These are phyloP conservation scores for Percina caprodes DNA, from an alignment of 2,113 vertebrate genomes.

Conservation along the genomic window DNA sequence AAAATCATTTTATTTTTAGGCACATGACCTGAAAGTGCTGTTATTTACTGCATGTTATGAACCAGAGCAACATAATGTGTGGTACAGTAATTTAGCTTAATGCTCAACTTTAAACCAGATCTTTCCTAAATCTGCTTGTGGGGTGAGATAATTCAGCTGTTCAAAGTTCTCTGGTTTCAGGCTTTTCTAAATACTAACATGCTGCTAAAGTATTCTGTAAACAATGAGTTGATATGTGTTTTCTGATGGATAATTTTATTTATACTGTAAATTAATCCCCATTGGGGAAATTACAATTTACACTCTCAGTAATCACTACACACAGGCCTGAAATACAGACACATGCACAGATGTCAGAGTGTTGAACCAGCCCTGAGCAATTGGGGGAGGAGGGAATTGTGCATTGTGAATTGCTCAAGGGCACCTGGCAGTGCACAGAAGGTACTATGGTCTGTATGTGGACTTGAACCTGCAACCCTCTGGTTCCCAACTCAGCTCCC, in stretches of 20 bases:
- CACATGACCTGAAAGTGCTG: conserved; percentile 9
- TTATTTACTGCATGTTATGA: conserved; percentile 40
- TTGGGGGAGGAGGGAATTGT: no score
- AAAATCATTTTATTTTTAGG: conserved; percentile 52
- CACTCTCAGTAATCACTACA: no score
- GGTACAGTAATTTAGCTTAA: not conserved
- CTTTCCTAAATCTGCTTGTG: not conserved
- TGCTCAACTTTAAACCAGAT: not conserved
- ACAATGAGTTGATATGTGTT: not conserved
- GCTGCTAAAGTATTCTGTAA: not conserved
- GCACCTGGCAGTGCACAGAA: no score
- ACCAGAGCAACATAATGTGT: not conserved
- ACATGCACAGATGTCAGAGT: no score
- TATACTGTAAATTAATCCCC: no score
- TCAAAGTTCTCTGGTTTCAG: not conserved
- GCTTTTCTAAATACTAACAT: not conserved
- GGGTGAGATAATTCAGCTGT: not conserved
- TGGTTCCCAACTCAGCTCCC: no score
- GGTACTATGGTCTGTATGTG: no score
- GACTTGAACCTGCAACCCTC: no score
- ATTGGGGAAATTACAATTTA: no score
- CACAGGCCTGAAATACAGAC: no score
- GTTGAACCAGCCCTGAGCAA: no score
- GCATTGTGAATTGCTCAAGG: no score
- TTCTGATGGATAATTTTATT: not conserved